These are phyloP conservation scores for Acholoe squamosa DNA, from an alignment of 2,888 invertebrate species.

Conservation along the genomic window DNA sequence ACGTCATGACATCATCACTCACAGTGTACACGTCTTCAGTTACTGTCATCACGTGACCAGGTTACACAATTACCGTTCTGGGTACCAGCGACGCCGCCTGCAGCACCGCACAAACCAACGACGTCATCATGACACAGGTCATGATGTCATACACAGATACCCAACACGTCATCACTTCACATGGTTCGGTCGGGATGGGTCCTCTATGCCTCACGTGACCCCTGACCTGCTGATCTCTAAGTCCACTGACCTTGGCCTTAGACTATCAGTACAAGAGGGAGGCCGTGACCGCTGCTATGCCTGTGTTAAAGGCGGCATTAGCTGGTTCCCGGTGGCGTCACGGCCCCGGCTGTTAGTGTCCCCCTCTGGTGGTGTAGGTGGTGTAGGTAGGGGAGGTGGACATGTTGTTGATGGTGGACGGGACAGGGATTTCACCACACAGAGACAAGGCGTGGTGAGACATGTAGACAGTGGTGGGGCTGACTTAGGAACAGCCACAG, in stretches of 20 bases:
- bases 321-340: not conserved
- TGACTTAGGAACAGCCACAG: too few species aligned
- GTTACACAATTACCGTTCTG: not conserved
- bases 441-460: not conserved
- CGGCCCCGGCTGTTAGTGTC: not conserved
- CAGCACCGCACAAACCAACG: not conserved
- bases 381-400: not conserved
- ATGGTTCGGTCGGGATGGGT: conserved; percentile 12
- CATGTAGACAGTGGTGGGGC: not conserved
- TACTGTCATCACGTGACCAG: not conserved
- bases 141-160: not conserved
- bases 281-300: conserved; percentile 9
- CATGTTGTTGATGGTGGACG: not conserved
- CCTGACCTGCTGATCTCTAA: not conserved
- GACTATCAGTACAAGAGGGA: not conserved
- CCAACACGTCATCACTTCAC: not conserved
- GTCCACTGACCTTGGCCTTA: not conserved
- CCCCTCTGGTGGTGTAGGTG: not conserved
- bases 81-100: not conserved
- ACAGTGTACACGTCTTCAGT: not conserved
- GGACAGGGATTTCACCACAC: not conserved
- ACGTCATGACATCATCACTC: not conserved
- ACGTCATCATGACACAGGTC: not conserved
- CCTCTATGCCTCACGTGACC: not conserved
- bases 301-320: not conserved